Evolutionary conservation across 1,140 invertebrate species (phyloP).

Genomic region (Bombus pascuorum): DNA sequence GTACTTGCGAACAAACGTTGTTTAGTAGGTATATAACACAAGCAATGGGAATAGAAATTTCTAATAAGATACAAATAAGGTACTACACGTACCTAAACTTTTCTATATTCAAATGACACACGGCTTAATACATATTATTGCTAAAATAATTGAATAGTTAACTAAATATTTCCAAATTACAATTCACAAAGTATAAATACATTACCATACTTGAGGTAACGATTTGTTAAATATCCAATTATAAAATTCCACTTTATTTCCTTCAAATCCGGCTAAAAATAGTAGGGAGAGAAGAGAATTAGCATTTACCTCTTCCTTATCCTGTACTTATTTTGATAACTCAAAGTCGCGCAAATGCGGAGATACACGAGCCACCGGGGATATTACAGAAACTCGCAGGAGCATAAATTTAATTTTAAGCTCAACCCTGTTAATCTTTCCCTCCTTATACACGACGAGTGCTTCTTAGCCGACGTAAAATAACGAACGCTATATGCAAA

Average conservation of each 20-base stretch:
- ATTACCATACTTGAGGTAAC: neutral
- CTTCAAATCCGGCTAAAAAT: neutral
- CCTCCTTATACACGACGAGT: constrained; percentile 48
- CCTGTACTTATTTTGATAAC: constrained; percentile 32
- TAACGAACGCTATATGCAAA: neutral
- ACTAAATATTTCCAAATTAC: neutral
- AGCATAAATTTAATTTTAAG: constrained; percentile 73
- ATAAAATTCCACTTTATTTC: too few relatives aligned
- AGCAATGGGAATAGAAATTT: neutral
- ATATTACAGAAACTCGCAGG: constrained; percentile 70
- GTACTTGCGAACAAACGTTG: too few relatives aligned
- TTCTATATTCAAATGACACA: neutral
- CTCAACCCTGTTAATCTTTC: constrained; percentile 68
- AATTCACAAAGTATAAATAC: neutral
- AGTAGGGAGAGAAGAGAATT: neutral
- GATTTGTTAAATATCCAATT: neutral
- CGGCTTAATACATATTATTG: neutral
- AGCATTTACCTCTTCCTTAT: neutral
- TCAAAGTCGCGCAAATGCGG: constrained; percentile 45
- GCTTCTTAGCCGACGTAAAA: constrained; percentile 1
- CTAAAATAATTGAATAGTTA: neutral
- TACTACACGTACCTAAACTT: neutral
- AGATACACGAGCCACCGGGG: constrained; percentile 54
- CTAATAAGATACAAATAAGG: neutral
- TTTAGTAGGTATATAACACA: too few relatives aligned